Conservation (phyloP, 2,888 invertebrate genomes). For the Neoascia interrupta region DNA sequence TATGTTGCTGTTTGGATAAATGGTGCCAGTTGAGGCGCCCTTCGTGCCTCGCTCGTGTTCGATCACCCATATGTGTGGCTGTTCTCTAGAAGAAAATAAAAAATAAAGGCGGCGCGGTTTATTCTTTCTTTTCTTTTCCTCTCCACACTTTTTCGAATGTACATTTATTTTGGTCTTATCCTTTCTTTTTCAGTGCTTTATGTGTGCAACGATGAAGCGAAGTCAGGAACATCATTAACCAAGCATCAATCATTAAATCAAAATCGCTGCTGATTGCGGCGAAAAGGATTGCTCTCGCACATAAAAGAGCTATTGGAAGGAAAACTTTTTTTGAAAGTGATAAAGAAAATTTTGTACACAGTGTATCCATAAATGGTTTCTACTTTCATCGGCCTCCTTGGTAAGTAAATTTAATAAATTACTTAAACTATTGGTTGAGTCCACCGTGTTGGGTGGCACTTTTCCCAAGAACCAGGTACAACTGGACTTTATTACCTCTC, state of each 20-base stretch:
- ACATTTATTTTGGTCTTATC: constrained; percentile 10
- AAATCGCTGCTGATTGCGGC: no score
- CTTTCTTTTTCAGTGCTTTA: constrained; percentile 46
- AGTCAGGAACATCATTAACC: constrained; percentile 5
- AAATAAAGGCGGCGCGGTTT: constrained; percentile 32
- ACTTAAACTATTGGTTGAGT: no score
- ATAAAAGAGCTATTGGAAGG: no score
- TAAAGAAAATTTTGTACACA: constrained; percentile 56
- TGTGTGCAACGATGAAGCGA: constrained; percentile 42
- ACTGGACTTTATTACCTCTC: no score
- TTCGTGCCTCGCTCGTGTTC: constrained; percentile 3
- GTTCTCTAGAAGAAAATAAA: constrained; percentile 24
- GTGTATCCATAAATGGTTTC: constrained; percentile 79
- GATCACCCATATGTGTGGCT: constrained; percentile 27
- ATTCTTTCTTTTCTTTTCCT: constrained; percentile 1
- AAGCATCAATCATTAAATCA: constrained; percentile 19
- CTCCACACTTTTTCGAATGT: background rate
- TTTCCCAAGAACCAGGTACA: no score
- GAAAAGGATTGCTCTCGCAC: constrained; percentile 23
- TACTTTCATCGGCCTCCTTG: constrained; percentile 80
- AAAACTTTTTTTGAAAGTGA: constrained; percentile 45
- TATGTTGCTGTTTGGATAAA: constrained; percentile 64
- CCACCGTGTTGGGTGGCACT: no score
- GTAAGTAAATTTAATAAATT: constrained; percentile 72
- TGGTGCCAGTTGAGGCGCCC: constrained; percentile 1